Base-by-base conservation (phyloP, 2,888 invertebrate genomes). In the Miltochrista miniata region DNA sequence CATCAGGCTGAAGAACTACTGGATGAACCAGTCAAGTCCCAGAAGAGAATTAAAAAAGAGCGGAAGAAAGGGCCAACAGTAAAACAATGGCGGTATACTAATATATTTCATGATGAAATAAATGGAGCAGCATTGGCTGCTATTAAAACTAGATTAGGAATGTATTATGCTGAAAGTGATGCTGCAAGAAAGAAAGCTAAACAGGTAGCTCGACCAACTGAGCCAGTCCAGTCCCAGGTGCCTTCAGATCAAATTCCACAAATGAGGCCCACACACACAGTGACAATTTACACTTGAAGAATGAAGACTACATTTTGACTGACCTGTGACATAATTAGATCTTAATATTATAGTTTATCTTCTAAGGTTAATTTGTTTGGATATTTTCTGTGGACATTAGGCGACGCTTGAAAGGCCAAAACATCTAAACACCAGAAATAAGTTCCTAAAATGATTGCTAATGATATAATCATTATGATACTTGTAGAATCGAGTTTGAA, bases 71-170 rank as follows among this genome's bases (percentile, higher is more conserved):
- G 92, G 4, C 91, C 92, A 42, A 64, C 88, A 38, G 92, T 93
- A 0, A 93, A 93, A 64, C 93, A 93, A 56, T 93, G 93, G 93
- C 81, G 93, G 56, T 93, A 93, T 61, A 92, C 92, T 13, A 92
- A 92, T 66, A 90, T 93, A 64, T 93, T 93, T 60, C 93, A 93
- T 76, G 92, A 93, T 70, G 92, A 92, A 69, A 92, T 92, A 3
- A 92, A 92, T 76, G 92, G 92, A 35, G 90, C 91, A 35, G 91
- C 92, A 33, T 71, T 92, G 35, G 87, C 90, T 35, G 92, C 92
- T 12, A 92, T 92, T n/a, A 92, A 92, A 65, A 92, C 92, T 4
- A 83, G 92, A 51, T 76, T 92, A 29, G 89, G 87, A 3, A 90
- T 92, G 89, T 92, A 92, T 58, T 92, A 92, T 74, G 89, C 91